Base-by-base conservation (phyloP, 2,888 invertebrate genomes). In the Eupithecia vulgata region DNA sequence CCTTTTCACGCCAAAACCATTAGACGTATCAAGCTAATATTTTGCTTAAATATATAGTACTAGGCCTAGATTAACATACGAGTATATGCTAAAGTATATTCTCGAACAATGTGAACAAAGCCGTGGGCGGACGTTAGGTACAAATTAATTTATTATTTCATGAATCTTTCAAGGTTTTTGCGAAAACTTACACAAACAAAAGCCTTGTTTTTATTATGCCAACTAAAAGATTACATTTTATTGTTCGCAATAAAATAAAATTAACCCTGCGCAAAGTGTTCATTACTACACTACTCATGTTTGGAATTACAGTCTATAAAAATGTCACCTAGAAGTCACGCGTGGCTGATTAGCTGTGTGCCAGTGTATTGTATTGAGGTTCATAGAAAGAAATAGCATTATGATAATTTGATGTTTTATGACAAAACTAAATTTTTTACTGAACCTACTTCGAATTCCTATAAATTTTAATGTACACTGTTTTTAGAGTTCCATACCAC, bases 171-270 rank as follows among this genome's bases (percentile, higher is more conserved):
- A 57, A 25, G 12, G 57, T 57, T 25, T 10, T 4, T 5, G 57
- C 4, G 5, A 57, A 62, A 64, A n/a, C 8, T 35, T n/a, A 15
- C 34, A 61, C 3, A 35, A 62, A 62, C 35, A 40, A 40, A n/a
- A 37, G 40, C 37, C 40, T 40, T 37, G 64, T 40, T 65, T 62
- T 65, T 65, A 40, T n/a, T 12, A 25, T 13, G 17, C 7, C 40
- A 65, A 65, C 48, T 45, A 67, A 48, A 67, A 67, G 48, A 67
- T 67, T 67, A 67, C 67, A 67, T 67, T 67, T 37, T 48, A 48
- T 30, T 34, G 48, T 15, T 65, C 0, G 67, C 21, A 52, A 35
- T 52, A 52, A 67, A 34, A 67, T 67, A 52, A 52, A 67, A 67
- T 67, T 48, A 48, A 57, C 52, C 40, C 37, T 40, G 25, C 1